Conservation (phyloP, 1,140 invertebrate genomes). For the Drosophila azteca region DNA sequence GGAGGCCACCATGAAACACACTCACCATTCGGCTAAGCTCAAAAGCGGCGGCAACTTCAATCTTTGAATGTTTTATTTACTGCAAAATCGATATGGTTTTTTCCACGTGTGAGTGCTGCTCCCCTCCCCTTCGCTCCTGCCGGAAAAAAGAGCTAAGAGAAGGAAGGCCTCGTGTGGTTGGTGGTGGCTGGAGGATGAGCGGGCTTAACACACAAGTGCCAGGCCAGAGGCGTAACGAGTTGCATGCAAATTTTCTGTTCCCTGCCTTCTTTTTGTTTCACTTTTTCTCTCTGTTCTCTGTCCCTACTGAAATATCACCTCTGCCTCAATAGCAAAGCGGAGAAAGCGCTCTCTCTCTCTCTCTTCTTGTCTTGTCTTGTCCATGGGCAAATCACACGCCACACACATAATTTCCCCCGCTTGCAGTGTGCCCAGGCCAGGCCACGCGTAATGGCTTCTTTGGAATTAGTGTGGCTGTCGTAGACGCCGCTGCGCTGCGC, state of each 20-base stretch:
- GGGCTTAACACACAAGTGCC: constrained; percentile 77
- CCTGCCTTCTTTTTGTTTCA: constrained; percentile 28
- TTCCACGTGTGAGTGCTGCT: constrained; percentile 37
- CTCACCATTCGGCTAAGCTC: constrained; percentile 80
- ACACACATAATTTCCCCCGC: constrained; percentile 74
- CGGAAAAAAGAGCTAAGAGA: background rate
- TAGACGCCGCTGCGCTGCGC: constrained; percentile 35
- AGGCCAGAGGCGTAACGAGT: constrained; percentile 65
- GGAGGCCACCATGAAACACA: constrained; percentile 46
- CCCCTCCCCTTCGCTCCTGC: constrained; percentile 1
- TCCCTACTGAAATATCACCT: constrained; percentile 63
- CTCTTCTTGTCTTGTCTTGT: too few species aligned
- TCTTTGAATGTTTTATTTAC: constrained; percentile 82
- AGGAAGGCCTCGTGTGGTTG: constrained; percentile 1
- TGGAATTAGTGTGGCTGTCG: constrained; percentile 68
- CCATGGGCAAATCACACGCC: constrained; percentile 78
- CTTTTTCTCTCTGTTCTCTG: constrained; percentile 20
- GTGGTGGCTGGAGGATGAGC: constrained; percentile 33
- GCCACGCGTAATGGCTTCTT: constrained; percentile 43
- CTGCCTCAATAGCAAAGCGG: constrained; percentile 38
- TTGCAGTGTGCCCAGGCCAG: constrained; percentile 57
- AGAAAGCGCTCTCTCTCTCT: constrained; percentile 29
- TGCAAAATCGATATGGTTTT: constrained; percentile 81
- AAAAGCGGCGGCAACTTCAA: constrained; percentile 80
- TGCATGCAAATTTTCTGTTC: constrained; percentile 70